Percentiles rank a stretch among this genome's conserved stretches.
Conservation (phyloP, 2,797 vertebrate genomes). For the Rhinichthys osculus region DNA sequence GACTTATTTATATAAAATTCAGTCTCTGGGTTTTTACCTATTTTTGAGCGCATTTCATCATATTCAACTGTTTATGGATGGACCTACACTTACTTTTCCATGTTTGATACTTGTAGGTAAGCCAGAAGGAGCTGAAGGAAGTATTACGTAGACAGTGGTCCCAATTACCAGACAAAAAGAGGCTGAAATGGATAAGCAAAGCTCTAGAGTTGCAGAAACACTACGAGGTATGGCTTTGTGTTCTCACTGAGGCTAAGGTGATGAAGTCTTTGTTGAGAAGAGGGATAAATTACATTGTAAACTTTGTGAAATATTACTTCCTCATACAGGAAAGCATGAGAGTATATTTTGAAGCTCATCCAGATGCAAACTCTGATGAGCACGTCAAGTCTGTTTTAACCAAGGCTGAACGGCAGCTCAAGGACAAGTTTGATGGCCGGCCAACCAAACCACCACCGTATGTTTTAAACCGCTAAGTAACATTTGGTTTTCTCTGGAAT, state of each 20-base stretch:
- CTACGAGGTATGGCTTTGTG: conserved; percentile 73
- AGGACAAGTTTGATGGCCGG: conserved; percentile 85
- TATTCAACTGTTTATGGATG: conserved; percentile 1
- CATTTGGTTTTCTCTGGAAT: conserved; percentile 9
- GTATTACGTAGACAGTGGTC: conserved; percentile 83
- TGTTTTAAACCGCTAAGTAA: conserved; percentile 56
- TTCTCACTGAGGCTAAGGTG: background rate
- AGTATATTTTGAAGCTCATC: conserved; percentile 78
- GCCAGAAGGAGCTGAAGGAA: conserved; percentile 84
- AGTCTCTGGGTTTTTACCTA: too few relatives aligned
- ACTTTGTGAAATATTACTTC: background rate
- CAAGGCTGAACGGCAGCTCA: conserved; percentile 83
- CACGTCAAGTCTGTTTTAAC: conserved; percentile 82
- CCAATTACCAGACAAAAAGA: conserved; percentile 81
- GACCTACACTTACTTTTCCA: background rate
- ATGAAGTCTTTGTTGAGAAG: background rate
- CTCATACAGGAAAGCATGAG: conserved; percentile 75
- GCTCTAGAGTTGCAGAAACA: conserved; percentile 85
- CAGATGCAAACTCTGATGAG: conserved; percentile 76
- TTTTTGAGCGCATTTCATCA: background rate
- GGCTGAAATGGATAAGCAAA: conserved; percentile 86
- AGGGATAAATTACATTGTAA: background rate
- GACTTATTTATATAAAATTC: background rate
- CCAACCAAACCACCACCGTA: conserved; percentile 84
- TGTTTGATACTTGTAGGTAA: conserved; percentile 71